Evolutionary conservation across 1,140 invertebrate genomes (phyloP).

Genomic region (Trachymyrmex septentrionalis): DNA sequence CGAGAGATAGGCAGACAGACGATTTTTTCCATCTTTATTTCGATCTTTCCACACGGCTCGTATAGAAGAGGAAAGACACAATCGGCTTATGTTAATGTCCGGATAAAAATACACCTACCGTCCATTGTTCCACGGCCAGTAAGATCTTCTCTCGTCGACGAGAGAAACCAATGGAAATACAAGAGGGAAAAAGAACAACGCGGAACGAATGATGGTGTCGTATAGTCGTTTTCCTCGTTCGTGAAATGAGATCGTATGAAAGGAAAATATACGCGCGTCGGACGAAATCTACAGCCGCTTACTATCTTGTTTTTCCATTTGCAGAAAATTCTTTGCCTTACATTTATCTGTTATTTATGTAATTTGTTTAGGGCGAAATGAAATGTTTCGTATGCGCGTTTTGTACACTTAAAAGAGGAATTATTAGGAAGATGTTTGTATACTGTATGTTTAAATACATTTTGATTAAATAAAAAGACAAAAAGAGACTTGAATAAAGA

Average conservation of each 20-base stretch:
- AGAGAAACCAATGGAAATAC: constrained; percentile 65
- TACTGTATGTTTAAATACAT: not conserved
- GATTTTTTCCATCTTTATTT: constrained; percentile 49
- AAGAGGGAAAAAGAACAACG: constrained; percentile 41
- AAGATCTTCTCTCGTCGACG: constrained; percentile 62
- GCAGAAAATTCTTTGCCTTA: constrained; percentile 11
- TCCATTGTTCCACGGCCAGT: constrained; percentile 71
- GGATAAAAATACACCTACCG: constrained; percentile 75
- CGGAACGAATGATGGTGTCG: constrained; percentile 39
- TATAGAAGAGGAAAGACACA: constrained; percentile 64
- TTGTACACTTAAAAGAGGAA: not conserved
- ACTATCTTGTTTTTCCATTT: constrained; percentile 36
- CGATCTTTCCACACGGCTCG: constrained; percentile 60
- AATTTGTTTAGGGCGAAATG: not conserved
- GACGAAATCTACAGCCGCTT: constrained; percentile 37
- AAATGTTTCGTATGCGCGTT: not conserved
- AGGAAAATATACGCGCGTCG: constrained; percentile 42
- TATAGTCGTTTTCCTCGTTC: constrained; percentile 55
- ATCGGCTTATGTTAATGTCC: constrained; percentile 77
- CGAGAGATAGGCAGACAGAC: constrained; percentile 30
- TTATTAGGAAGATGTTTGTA: not conserved
- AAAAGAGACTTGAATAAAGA: not conserved
- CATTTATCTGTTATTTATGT: constrained; percentile 5
- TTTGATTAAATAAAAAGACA: not conserved
- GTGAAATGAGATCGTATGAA: constrained; percentile 45